Evolutionary conservation across 2,888 invertebrate species (phyloP), one percentile per base, ranked within the genome.

Genomic region (Deilephila porcellus): DNA sequence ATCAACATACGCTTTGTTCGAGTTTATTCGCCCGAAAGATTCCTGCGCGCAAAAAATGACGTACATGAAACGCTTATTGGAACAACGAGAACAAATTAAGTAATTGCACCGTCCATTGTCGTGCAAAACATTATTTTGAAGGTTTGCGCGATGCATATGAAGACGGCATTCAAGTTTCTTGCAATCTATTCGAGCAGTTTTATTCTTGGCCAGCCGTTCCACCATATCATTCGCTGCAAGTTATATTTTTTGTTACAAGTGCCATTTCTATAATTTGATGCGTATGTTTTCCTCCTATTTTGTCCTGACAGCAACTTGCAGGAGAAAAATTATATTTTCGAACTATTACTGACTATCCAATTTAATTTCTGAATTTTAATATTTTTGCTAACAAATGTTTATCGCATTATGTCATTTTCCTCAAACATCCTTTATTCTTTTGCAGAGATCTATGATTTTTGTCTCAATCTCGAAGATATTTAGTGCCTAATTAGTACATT

Each of bases 81-180:
- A 74, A 80, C 34, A 80, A 79, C 76, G 73, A 78, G 81, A 76
- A 80, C 82, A 82, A 83, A 84, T 85, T 83, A 83, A 85, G 84
- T 81, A 85, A 84, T 85, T 80, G 81, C 76, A 79, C 76, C 78
- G 81, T 82, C 80, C 80, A 82, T 80, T 77, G 75, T 76, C 76
- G 74, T 74, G 56, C 71, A 74, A 75, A 76, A 78, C 76, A 80
- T 80, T 19, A 34, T 34, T 37, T 32, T 20, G 37, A 70, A 37
- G 60, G 7, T 17, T 5, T 11, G 60, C 17, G 20, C 14, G 6
- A 37, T 25, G 45, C 14, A 56, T 17, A 19, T n/a, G 56, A 56
- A 56, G 6, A 45, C 14, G 45, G 14, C 14, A 45, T 45, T 45
- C 45, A 45, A 11, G 45, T 45, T 45, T 45, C 45, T 45, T 11